These are phyloP conservation scores for Meloe dianella DNA, from an alignment of 2,888 invertebrate species.

Conservation along the genomic window DNA sequence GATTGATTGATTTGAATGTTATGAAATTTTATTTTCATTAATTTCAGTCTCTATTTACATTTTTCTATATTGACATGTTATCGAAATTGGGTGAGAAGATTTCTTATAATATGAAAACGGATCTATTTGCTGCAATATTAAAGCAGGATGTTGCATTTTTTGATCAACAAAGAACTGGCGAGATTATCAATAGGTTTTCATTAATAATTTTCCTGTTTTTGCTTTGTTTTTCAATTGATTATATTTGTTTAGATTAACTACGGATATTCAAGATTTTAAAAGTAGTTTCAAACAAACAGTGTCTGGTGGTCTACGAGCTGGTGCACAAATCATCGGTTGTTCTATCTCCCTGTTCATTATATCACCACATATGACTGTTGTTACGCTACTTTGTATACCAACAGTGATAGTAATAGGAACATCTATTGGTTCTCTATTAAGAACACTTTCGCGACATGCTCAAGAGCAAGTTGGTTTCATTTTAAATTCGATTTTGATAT, in stretches of 20 bases:
- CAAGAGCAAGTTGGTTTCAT: constrained; percentile 74
- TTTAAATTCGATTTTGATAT: not conserved
- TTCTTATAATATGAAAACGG: constrained; percentile 79
- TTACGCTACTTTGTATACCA: constrained; percentile 86
- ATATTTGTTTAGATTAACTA: constrained; percentile 75
- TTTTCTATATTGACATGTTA: constrained; percentile 85
- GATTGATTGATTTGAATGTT: constrained; percentile 3
- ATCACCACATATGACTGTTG: constrained; percentile 87
- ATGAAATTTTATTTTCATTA: constrained; percentile 24
- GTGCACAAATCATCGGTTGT: constrained; percentile 84
- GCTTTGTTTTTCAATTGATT: constrained; percentile 16
- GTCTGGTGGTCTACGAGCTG: constrained; percentile 87
- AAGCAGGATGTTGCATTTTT: constrained; percentile 90
- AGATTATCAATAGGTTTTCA: constrained; percentile 81
- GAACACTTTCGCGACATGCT: constrained; percentile 77
- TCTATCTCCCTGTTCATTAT: constrained; percentile 80
- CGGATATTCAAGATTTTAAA: constrained; percentile 97
- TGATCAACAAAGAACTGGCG: constrained; percentile 89
- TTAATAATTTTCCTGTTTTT: not conserved
- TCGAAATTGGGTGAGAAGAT: constrained; percentile 89
- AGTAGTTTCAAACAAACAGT: constrained; percentile 93
- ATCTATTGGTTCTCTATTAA: constrained; percentile 77
- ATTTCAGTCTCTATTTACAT: constrained; percentile 79
- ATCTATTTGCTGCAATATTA: constrained; percentile 82
- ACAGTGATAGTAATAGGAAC: constrained; percentile 85